Percentiles rank a stretch among this genome's conserved stretches.
Evolutionary conservation across 2,797 vertebrate genomes (phyloP).

Genomic region (Chelon auratus): DNA sequence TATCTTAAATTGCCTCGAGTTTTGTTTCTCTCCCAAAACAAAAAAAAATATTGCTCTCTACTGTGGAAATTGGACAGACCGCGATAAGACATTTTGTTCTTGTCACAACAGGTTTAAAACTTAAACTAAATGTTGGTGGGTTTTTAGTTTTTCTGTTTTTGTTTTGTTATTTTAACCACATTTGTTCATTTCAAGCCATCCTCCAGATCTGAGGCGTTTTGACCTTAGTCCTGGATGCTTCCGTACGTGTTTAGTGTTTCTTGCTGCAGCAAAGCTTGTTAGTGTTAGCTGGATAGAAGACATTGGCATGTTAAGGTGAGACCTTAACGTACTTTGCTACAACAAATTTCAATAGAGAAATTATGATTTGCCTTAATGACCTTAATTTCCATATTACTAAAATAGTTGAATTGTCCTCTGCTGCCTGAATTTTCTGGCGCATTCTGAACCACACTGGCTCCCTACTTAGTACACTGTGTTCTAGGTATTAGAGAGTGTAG

Average conservation of each 20-base stretch:
- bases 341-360: slow-evolving; percentile 7
- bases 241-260: slow-evolving; percentile 2
- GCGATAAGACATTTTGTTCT: slow-evolving; percentile 15
- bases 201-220: slow-evolving; percentile 19
- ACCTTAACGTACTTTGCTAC: slow-evolving; percentile 11
- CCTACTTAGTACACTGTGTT: not conserved
- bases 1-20: slow-evolving; percentile 27
- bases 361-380: slow-evolving; percentile 8
- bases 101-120: too few species aligned
- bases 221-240: slow-evolving; percentile 12
- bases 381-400: not conserved
- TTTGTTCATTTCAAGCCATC: slow-evolving; percentile 3
- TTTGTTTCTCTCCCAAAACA: slow-evolving; percentile 19
- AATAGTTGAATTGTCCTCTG: slow-evolving; percentile 23
- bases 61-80: slow-evolving; percentile 12
- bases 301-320: not conserved
- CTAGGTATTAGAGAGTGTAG: not conserved
- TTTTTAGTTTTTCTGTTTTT: too few species aligned
- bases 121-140: too few species aligned
- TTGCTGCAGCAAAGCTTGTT: slow-evolving; percentile 26
- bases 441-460: not conserved
- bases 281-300: slow-evolving; percentile 16
- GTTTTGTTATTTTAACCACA: not conserved
- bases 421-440: slow-evolving; percentile 10
- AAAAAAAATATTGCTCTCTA: slow-evolving; percentile 16